phyloP scores from a whole-genome alignment of 2,113 vertebrate species.

The Otus sunia region DNA sequence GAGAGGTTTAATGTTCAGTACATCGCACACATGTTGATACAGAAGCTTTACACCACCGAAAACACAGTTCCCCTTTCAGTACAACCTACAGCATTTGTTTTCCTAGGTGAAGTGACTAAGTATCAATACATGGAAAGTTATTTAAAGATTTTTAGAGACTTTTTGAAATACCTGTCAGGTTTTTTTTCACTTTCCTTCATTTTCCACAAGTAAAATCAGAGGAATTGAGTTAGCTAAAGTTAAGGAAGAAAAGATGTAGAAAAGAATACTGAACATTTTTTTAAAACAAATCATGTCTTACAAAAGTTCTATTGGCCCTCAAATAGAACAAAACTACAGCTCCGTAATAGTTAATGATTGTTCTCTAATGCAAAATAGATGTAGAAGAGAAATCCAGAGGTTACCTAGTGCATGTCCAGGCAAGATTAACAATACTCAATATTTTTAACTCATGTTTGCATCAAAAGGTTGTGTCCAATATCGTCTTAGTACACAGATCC shows the following conservation, averaged over 20 bases:
- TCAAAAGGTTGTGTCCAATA: not conserved
- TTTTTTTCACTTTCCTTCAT: not conserved
- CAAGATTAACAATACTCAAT: not conserved
- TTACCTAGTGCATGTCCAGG: not conserved
- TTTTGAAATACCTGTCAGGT: not conserved
- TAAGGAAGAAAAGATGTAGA: not conserved
- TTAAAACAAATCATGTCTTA: not conserved
- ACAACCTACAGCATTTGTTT: not conserved
- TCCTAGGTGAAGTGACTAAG: not conserved
- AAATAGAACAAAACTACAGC: not conserved
- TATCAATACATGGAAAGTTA: not conserved
- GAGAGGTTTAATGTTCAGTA: not conserved
- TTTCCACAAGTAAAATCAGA: not conserved
- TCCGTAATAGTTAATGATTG: not conserved
- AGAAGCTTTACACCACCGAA: not conserved
- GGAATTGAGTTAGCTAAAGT: not conserved
- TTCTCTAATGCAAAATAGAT: not conserved
- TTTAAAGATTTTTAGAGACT: not conserved
- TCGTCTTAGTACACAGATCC: not conserved
- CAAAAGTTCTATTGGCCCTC: not conserved
- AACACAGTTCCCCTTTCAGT: not conserved
- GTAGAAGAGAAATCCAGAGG: not conserved
- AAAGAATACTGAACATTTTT: not conserved
- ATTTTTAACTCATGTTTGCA: not conserved
- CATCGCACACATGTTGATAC: accelerated